Base-by-base conservation (phyloP, 2,888 invertebrate species). In the Coenonympha arcania region DNA sequence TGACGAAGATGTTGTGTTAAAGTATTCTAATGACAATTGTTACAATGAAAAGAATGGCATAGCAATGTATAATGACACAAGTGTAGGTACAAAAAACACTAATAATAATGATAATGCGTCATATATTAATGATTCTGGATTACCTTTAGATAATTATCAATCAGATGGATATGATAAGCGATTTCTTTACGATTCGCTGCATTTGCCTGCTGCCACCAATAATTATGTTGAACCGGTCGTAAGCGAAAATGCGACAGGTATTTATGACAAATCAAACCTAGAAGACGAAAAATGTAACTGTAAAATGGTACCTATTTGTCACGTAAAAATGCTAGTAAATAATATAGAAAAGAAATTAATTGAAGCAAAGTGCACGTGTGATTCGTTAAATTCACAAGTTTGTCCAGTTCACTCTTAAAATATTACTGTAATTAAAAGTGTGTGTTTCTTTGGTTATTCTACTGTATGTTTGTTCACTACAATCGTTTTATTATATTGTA, bases 271-370 rank as follows among this genome's bases (percentile, higher is more conserved):
- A 3, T 20, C 22, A 13, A 28, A 48, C 1, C 9, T 22, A 5
- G 31, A 52, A n/a, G 18, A 34, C 1, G 52, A 44, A 22, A 46
- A 18, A 11, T 85, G 85, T 66, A 65, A 70, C 48, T 85, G 85
- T 61, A 65, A 72, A 54, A 69, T 70, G 65, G 76, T 85, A 13
- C 85, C 85, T 22, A 63, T 84, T 50, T 85, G 85, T 71, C 83
- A 83, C 50, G 79, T 85, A 0, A 85, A 84, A 69, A 75, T 83
- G 81, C 70, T 85, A 41, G 72, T 85, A 3, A 69, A 81, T 48
- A 74, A 74, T 64, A 81, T 85, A 58, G 82, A 82, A 61, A 68
- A 66, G 41, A 82, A 73, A 57, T 58, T 85, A 41, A 60, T 66
- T 3, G 56, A 71, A 48, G 69, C 69, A 18, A 73, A 75, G 52